These are phyloP conservation scores for Hemistola chrysoprasaria DNA, from an alignment of 2,888 invertebrate genomes.

Conservation along the genomic window DNA sequence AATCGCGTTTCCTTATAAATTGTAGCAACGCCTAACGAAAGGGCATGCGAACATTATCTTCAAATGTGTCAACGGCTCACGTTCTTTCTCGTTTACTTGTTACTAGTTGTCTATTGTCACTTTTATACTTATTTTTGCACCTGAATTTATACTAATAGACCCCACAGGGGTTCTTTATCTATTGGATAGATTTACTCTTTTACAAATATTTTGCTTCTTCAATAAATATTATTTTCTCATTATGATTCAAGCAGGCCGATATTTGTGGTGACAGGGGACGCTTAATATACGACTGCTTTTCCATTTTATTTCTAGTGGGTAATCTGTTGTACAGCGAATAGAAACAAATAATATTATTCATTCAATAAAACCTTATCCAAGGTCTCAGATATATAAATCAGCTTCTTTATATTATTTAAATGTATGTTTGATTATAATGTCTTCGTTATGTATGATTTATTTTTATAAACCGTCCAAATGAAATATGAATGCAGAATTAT, in stretches of 20 bases:
- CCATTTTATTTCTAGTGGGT: no score
- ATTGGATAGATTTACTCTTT: constrained; percentile 10
- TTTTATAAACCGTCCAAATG: constrained; percentile 33
- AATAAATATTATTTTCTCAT: not conserved
- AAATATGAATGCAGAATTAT: constrained; percentile 45
- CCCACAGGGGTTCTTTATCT: constrained; percentile 17
- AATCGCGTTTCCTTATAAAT: constrained; percentile 25
- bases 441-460: constrained; percentile 29
- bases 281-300: no score
- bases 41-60: constrained; percentile 77
- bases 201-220: constrained; percentile 10
- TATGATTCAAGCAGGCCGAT: no score
- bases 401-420: no score
- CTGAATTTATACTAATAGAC: constrained; percentile 31
- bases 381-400: no score
- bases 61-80: constrained; percentile 79
- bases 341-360: no score
- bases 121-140: constrained; percentile 50
- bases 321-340: no score
- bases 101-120: constrained; percentile 58
- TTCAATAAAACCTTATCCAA: no score
- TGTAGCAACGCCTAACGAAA: constrained; percentile 41
- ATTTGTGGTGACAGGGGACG: no score
- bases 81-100: constrained; percentile 65
- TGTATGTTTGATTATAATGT: no score